Base-by-base conservation (phyloP, 2,888 invertebrate species). In the Andrena trimmerana region DNA sequence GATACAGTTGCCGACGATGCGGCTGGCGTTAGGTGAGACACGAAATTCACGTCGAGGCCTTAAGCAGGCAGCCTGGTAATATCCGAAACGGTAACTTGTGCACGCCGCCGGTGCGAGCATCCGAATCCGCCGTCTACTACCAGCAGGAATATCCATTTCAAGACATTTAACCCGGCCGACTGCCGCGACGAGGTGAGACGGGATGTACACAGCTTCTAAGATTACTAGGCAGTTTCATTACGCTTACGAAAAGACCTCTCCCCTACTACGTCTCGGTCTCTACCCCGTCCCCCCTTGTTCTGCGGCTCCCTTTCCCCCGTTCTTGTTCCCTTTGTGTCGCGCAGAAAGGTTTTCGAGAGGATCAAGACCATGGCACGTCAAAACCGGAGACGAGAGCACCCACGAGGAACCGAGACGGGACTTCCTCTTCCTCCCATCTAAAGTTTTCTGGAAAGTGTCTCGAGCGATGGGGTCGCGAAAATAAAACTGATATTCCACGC, bases 161-260 rank as follows among this genome's bases (percentile, higher is more conserved):
- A 89, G 91, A 92, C 88, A 92, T 92, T 92, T 92, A 92, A 92
- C 89, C 90, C 89, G 84, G 81, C 89, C 85, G 85, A 88, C 88
- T 88, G 85, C 86, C 84, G 84, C 88, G 86, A 83, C 86, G 84
- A 88, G 86, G 85, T 84, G 81, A 87, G 86, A 86, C 85, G 80
- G 78, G 86, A 84, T 83, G 84, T 88, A 87, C 88, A 87, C 87
- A 86, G 85, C 89, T 91, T 91, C 92, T 92, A 91, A 91, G 90
- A 92, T 92, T 92, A 92, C 92, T 87, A 90, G 87, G 88, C 89
- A 89, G 88, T 91, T 90, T 90, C 91, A 91, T 92, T 91, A 92
- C 90, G 86, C 85, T 88, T 86, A 81, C 83, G 86, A 86, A 86
- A 89, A 90, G 86, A 63, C 65, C 60, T 66, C 52, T 77, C 74